phyloP scores from a whole-genome alignment of 1,140 invertebrate genomes.

The Cardiocondyla obscurior region DNA sequence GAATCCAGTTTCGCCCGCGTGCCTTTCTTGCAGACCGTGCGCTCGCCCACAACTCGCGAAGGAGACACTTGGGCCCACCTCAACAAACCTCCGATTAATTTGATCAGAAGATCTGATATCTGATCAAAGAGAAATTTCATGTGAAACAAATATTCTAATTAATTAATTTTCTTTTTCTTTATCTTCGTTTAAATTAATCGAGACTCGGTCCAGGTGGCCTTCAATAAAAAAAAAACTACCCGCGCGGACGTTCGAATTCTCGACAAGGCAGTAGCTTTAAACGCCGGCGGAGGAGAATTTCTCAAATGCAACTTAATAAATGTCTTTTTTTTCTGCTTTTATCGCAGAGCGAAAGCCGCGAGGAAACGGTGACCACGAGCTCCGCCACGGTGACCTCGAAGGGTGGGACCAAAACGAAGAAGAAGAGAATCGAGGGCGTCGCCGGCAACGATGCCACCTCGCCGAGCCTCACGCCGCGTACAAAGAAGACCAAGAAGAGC shows the following conservation, averaged over 20 bases:
- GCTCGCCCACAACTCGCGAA: neutral
- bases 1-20: slow-evolving; percentile 26
- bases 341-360: slow-evolving; percentile 79
- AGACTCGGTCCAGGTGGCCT: no score
- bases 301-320: neutral
- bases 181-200: no score
- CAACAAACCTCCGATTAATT: no score
- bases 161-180: no score
- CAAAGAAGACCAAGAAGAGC: slow-evolving; percentile 86
- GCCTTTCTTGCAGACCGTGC: neutral
- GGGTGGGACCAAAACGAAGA: slow-evolving; percentile 78
- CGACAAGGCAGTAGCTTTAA: neutral
- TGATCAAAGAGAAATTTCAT: no score
- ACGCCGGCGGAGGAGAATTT: neutral
- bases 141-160: no score
- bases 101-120: no score
- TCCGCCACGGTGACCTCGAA: slow-evolving; percentile 70
- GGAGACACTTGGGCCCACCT: no score
- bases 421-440: slow-evolving; percentile 82
- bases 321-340: neutral
- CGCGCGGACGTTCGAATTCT: neutral
- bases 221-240: neutral
- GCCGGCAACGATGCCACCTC: slow-evolving; percentile 79
- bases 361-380: slow-evolving; percentile 79
- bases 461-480: slow-evolving; percentile 81